A percentile compares a stretch with the other conserved stretches of the same genome.
These are phyloP conservation scores for Corythoichthys haematopterus DNA, from an alignment of 2,113 vertebrate species.

Conservation along the genomic window DNA sequence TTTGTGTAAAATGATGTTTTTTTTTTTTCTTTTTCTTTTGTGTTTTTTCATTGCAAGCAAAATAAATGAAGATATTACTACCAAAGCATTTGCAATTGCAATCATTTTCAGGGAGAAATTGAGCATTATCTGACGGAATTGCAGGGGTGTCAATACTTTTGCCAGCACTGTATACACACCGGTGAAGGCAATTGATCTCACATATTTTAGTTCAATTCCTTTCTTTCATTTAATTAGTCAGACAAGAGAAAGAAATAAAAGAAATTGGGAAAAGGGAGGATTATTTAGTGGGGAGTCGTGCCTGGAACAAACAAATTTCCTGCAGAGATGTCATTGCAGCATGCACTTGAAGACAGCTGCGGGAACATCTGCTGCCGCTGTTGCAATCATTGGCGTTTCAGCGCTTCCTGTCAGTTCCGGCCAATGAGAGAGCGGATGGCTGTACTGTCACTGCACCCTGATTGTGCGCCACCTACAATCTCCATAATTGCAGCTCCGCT, in stretches of 20 bases:
- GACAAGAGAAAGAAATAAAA: background rate
- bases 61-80: too few relatives aligned
- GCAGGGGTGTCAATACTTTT: too few relatives aligned
- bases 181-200: background rate
- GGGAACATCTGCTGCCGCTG: constrained; percentile 36
- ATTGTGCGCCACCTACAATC: constrained; percentile 10
- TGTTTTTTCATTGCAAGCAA: too few relatives aligned
- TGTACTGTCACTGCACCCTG: constrained; percentile 1
- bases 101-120: too few relatives aligned
- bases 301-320: constrained; percentile 9
- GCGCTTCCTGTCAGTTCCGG: constrained; percentile 13
- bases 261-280: background rate
- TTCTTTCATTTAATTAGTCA: constrained; percentile 5
- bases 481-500: constrained; percentile 13
- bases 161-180: too few relatives aligned
- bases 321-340: constrained; percentile 7
- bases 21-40: too few relatives aligned
- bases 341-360: constrained; percentile 34
- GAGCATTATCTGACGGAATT: too few relatives aligned
- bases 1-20: too few relatives aligned
- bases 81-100: too few relatives aligned
- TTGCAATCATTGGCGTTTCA: constrained; percentile 24
- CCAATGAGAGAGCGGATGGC: constrained; percentile 17
- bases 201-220: background rate
- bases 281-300: constrained; percentile 1